These are phyloP conservation scores for Acrocephalus arundinaceus DNA, from an alignment of 2,113 vertebrate genomes.

Conservation along the genomic window DNA sequence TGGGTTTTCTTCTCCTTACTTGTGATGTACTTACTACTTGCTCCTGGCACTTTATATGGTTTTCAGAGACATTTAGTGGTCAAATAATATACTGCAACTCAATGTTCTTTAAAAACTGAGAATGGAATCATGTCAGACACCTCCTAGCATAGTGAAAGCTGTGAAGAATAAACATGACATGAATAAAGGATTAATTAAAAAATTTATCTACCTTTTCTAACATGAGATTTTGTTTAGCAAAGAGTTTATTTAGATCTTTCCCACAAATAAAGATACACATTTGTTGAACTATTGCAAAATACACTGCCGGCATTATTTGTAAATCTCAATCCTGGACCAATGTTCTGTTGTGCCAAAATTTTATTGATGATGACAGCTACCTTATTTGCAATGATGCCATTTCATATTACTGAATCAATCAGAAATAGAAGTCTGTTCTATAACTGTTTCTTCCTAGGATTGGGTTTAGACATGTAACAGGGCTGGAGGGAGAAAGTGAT, in stretches of 20 bases:
- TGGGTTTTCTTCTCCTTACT: neutral
- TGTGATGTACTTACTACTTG: neutral
- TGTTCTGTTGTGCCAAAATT: neutral
- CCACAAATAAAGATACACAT: neutral
- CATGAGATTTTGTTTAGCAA: neutral
- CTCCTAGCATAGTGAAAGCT: neutral
- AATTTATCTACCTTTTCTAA: neutral
- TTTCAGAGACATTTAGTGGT: slow-evolving; percentile 61
- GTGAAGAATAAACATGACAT: neutral
- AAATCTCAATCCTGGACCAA: neutral
- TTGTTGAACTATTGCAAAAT: neutral
- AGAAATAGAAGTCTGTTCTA: neutral
- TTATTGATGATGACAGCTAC: neutral
- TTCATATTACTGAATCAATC: neutral
- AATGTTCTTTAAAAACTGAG: neutral
- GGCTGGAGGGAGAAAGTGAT: neutral
- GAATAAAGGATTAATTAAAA: neutral
- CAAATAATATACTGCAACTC: slow-evolving; percentile 36
- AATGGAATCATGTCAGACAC: neutral
- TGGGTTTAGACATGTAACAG: neutral
- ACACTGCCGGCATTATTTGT: neutral
- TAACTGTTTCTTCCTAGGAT: neutral
- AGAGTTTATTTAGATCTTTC: neutral
- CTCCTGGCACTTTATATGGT: neutral
- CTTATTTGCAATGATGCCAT: neutral